These are phyloP conservation scores for Ischnura elegans DNA, from an alignment of 2,888 invertebrate genomes.

Conservation along the genomic window DNA sequence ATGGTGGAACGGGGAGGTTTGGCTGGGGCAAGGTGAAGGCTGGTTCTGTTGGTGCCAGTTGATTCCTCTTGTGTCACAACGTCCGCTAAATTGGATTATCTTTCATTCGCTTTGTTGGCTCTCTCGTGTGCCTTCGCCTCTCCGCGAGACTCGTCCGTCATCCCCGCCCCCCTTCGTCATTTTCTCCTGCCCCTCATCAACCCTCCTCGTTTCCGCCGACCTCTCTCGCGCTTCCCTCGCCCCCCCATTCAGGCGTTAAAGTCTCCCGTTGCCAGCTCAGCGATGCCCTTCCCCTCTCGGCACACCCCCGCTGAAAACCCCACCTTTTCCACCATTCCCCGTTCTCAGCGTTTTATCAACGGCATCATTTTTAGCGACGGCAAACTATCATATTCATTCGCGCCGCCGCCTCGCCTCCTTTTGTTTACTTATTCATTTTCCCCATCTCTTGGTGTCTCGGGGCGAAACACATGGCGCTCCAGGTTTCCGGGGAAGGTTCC, in stretches of 20 bases:
- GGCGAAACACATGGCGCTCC: neutral
- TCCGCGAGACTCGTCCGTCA: neutral
- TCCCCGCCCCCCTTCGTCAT: neutral
- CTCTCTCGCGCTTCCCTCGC: neutral
- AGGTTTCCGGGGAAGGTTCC: neutral
- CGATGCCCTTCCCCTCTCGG: neutral
- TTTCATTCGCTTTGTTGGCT: slow-evolving; percentile 58
- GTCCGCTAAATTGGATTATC: slow-evolving; percentile 63
- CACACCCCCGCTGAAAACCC: neutral
- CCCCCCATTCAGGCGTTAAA: neutral
- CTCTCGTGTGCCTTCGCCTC: neutral
- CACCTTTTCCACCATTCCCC: neutral
- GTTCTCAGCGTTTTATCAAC: neutral
- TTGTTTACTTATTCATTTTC: slow-evolving; percentile 3
- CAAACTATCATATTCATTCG: neutral
- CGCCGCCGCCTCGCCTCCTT: neutral
- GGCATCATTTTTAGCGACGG: neutral
- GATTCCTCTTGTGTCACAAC: slow-evolving; percentile 41
- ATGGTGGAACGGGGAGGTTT: neutral
- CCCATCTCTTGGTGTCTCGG: neutral
- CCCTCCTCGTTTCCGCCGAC: neutral
- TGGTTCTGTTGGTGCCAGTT: slow-evolving; percentile 15
- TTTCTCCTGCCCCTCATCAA: neutral
- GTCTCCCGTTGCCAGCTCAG: neutral
- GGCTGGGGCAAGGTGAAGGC: neutral